Base-by-base conservation (phyloP, 2,113 vertebrate species). In the Microcebus tavaratra region DNA sequence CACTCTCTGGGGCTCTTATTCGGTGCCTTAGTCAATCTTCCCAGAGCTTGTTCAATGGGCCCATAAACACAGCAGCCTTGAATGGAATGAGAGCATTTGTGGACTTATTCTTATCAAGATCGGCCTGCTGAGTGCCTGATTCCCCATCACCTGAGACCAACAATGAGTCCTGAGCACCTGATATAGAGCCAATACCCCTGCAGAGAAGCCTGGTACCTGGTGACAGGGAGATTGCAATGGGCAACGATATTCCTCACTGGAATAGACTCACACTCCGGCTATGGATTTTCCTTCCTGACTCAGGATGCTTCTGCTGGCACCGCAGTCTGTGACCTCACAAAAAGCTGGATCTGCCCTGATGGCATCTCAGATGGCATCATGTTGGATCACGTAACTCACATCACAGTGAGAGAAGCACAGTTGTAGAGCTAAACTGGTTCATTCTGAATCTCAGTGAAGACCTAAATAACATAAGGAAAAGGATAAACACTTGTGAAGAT, bases 301-400 rank as follows among this genome's bases (percentile, higher is more conserved):
- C 25, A 1, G 0, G 36, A 25, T 14, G n/a, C 8, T 48, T 29
- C 27, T 18, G 2, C 4, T 1, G 6, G 12, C 31, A 9, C 18
- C 2, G 1, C 13, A 9, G 1, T 5, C 29, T 25, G 7, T 45
- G 76, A 25, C 14, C 6, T 68, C 39, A 29, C 4, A 25, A 9
- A 72, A 27, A 59, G 14, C 15, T 8, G 29, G 12, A 18, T 15
- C 29, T 27, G 4, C 6, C 3, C 0, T 5, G 7, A 1, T 2
- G 20, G 12, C 29, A 3, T 13, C 31, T 14, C 25, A 3, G 5
- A 39, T 8, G 14, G 3, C 0, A 14, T 14, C 20, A 29, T 42
- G 42, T 18, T 0, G 39, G 8, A 17, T 9, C 2, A 9, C 48
- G 2, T 2, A 31, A 20, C 4, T 67, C n/a, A 17, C 21, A 5